Evolutionary conservation across 1,140 invertebrate genomes (phyloP), one percentile per base, ranked within the genome.

Genomic region (Dryas iulia): DNA sequence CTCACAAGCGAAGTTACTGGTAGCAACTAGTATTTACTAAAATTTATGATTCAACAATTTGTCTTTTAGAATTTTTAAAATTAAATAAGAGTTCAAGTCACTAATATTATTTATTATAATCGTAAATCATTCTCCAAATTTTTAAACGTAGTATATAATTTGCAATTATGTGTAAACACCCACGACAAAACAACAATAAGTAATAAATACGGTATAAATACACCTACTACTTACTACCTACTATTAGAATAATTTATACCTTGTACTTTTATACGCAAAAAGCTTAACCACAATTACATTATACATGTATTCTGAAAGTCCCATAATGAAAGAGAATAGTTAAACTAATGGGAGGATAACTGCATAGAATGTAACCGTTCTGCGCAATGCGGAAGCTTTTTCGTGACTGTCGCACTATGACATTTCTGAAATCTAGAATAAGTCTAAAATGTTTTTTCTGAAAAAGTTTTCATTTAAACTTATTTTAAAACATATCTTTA

Each of bases 371-470:
- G 58, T 73, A 39, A 60, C 35, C 39, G 62, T 62, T 59, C 66
- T 71, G 76, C 68, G 76, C 76, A 78, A 75, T 78, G 76, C 76
- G 71, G 76, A 75, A 77, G 74, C 64, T 39, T 71, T 72, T 72
- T 73, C 73, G 60, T 64, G 62, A 68, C 39, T 73, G 63, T 74
- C 68, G 69, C 72, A 63, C 66, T 72, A 66, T 35, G 71, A 68
- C 60, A 68, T 59, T 72, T 54, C 53, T 59, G 60, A 39, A 60
- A 31, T 24, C 28, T 58, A n/a, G 56, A 59, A 47, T 47, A 10
- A 47, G 39, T 21, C 2, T 3, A 2, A 47, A 47, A 47, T 47
- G 21, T 7, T 47, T 47, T 47, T 47, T 2, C 39, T 47, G 18
- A 10, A 47, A 47, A 47, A n/a, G n/a, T n/a, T n/a, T 18, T 47